These are phyloP conservation scores for Hoplias malabaricus DNA, from an alignment of 2,113 vertebrate species.

Conservation along the genomic window DNA sequence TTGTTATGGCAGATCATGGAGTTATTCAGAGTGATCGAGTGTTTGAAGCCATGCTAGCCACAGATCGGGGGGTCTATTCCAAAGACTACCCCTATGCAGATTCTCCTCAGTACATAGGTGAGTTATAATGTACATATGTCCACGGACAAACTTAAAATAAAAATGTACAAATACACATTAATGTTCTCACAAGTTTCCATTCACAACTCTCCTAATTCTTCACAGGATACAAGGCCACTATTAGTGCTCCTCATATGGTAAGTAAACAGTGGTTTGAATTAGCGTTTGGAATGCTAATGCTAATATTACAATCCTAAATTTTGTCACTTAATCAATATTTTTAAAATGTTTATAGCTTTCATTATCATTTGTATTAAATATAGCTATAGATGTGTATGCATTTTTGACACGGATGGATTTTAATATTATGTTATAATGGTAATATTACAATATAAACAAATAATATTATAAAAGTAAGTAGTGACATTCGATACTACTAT, in stretches of 20 bases:
- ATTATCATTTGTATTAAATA: too few relatives aligned
- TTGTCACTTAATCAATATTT: too few relatives aligned
- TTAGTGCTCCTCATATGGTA: conserved; percentile 93
- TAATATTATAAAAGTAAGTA: too few relatives aligned
- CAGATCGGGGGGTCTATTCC: conserved; percentile 84
- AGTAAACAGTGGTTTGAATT: conserved; percentile 59
- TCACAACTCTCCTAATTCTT: too few relatives aligned
- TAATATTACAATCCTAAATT: too few relatives aligned
- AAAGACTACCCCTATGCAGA: conserved; percentile 84
- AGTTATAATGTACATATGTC: conserved; percentile 1
- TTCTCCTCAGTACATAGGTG: conserved; percentile 88
- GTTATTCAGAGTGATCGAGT: conserved; percentile 83
- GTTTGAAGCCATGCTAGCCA: conserved; percentile 80
- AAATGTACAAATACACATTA: not conserved
- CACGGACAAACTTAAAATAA: not conserved
- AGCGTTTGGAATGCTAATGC: too few relatives aligned
- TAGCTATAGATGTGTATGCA: too few relatives aligned
- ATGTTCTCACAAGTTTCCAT: not conserved
- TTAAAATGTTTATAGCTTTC: too few relatives aligned
- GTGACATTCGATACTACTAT: too few relatives aligned
- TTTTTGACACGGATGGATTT: too few relatives aligned
- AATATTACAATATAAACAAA: too few relatives aligned
- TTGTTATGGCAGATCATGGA: conserved; percentile 78
- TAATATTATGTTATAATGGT: too few relatives aligned
- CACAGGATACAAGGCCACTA: conserved; percentile 87